phyloP scores from a whole-genome alignment of 2,797 vertebrate species.

The Lacerta viridis region DNA sequence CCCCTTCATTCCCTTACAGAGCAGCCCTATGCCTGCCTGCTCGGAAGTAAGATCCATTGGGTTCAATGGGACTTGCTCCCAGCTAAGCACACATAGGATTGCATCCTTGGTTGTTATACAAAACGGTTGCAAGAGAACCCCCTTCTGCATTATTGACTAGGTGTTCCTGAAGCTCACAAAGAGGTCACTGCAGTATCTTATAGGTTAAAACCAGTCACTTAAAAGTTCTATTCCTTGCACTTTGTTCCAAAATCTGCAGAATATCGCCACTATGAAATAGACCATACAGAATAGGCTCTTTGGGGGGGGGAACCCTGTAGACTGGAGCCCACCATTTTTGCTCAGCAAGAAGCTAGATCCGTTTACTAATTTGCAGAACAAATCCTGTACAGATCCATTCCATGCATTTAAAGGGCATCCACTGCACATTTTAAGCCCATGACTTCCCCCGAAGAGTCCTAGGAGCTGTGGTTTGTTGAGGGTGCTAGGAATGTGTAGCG shows the following conservation, averaged over 20 bases:
- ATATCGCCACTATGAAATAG: not conserved
- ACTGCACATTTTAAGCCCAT: not conserved
- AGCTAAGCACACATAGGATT: not conserved
- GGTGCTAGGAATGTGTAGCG: no score
- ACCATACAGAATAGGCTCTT: not conserved
- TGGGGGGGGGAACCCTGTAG: no score
- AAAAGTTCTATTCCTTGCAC: not conserved
- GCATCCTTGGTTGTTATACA: not conserved
- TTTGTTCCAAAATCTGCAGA: not conserved
- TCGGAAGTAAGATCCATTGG: not conserved
- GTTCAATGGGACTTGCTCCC: not conserved
- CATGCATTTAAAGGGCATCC: not conserved
- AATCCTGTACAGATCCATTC: no score
- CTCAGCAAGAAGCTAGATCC: not conserved
- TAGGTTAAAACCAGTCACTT: not conserved
- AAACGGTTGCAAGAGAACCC: no score
- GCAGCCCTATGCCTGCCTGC: not conserved
- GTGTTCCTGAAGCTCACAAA: not conserved
- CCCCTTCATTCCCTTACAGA: not conserved
- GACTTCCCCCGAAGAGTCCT: not conserved
- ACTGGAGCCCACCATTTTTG: not conserved
- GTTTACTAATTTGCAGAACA: no score
- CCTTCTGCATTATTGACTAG: constrained; percentile 12
- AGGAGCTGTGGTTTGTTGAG: no score
- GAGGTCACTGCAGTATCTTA: no score